Base-by-base conservation (phyloP, 2,113 vertebrate species). In the Scatophagus argus region DNA sequence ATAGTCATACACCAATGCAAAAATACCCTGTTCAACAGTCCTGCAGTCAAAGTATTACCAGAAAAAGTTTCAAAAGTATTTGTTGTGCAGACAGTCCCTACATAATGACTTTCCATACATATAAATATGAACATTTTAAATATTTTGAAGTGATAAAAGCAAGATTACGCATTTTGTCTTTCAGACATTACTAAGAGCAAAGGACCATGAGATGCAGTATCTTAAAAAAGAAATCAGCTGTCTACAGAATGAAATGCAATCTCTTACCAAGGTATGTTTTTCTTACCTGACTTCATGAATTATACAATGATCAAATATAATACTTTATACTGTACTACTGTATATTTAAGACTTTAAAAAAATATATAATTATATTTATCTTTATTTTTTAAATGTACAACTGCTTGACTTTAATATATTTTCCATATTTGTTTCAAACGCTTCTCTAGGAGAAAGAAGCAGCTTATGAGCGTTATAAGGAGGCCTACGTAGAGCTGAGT, bases 181-280 rank as follows among this genome's bases (percentile, higher is more conserved):
- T 27, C 90, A 99, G 97, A 95, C 95, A 61, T 89, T 97, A 70
- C 88, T 99, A 47, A 93, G 95, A 14, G 95, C 95, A 58, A 99
- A 97, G 90, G 97, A 99, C 82, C 98, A 96, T 0, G 97, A 99
- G 77, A 94, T 98, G 8, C 94, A 95, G 80, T 97, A 95, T 36
- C 94, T 99, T 19, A 96, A 96, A 78, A 97, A 95, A 84, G 96
- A 99, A 91, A 94, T 98, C 61, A 94, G 94, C 87, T 97, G 96
- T 79, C 94, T 99, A n/a, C 95, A 96, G 64, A 96, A 95, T 10
- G 96, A 99, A 90, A 93, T 98, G 2, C 96, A 96, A 77, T 94
- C 91, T 83, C 93, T 99, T 71, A 96, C 95, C 16, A 96, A 96
- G 96, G 98, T 99, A 12, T 8, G 44, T 44, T 60, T 43, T n/a